Base-by-base conservation (phyloP, 2,113 vertebrate genomes). In the Prietella phreatophila region DNA sequence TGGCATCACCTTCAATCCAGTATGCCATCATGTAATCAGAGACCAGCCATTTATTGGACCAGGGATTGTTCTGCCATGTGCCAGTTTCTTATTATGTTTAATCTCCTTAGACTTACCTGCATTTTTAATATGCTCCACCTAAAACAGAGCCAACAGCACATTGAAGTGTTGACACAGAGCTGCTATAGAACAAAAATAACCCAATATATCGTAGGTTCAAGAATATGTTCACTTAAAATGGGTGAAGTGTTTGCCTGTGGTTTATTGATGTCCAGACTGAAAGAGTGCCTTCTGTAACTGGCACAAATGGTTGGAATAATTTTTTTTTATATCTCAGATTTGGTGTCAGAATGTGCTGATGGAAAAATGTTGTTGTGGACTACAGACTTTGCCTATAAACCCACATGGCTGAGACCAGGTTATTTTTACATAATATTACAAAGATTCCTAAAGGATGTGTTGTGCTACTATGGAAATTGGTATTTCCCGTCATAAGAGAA, bases 381-480 rank as follows among this genome's bases (percentile, higher is more conserved):
- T 87, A 27, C 27, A 83, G 60, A 61, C 69, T 85, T 76, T 65
- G 17, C 63, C 11, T 76, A 36, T 47, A 85, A 80, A 80, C 47
- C 65, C 14, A 93, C 91, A 91, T 91, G 90, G 87, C 90, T 87
- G 90, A 83, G 87, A 83, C 88, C 86, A 75, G 83, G 89, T 91
- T 84, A 90, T 92, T 90, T 78, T 47, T 58, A 90, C 85, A 91
- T 89, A 82, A 86, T 82, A 36, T 90, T 89, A 90, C 89, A 85
- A 76, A 85, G 91, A 90, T 93, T 93, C 91, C 92, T 91, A 92
- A 91, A 93, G 90, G 87, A 92, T 53, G n/a, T 50, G 8, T 90
- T 91, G 91, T 91, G 93, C 93, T 94, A 92, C 92, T 91, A 92
- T 94, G 92, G 92, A 93, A 94, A 94, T 91, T 92, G 93, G 93